A percentile compares a stretch with the other conserved stretches of the same genome.
Conservation (phyloP, 1,140 invertebrate genomes). For the Camponotus floridanus region DNA sequence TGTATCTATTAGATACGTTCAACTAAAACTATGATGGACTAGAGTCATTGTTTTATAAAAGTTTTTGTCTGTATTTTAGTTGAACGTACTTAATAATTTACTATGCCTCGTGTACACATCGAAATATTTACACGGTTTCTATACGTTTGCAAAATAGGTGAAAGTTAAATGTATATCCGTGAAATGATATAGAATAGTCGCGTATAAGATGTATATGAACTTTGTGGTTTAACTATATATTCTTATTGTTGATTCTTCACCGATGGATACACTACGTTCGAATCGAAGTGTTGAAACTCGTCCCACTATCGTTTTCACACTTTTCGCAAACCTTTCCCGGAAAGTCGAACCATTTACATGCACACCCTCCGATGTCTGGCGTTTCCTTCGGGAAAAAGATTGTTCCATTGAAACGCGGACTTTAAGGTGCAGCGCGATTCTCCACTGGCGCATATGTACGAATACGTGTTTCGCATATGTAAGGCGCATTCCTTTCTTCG, state of each 20-base stretch:
- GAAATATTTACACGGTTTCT: background rate
- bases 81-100: background rate
- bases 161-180: background rate
- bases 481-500: slow-evolving; percentile 67
- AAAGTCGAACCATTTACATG: slow-evolving; percentile 46
- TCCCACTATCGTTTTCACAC: slow-evolving; percentile 37
- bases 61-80: too few species aligned
- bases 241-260: slow-evolving; percentile 43
- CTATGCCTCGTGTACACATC: too few species aligned
- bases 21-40: too few species aligned
- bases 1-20: too few species aligned
- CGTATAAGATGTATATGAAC: slow-evolving; percentile 49
- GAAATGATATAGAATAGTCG: slow-evolving; percentile 23
- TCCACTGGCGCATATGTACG: slow-evolving; percentile 21
- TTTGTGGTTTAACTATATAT: slow-evolving; percentile 22
- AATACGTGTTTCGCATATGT: slow-evolving; percentile 43
- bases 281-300: slow-evolving; percentile 50
- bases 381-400: slow-evolving; percentile 33
- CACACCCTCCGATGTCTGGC: background rate
- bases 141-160: slow-evolving; percentile 16
- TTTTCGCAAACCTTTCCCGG: slow-evolving; percentile 22
- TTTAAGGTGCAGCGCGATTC: slow-evolving; percentile 28
- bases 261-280: slow-evolving; percentile 7
- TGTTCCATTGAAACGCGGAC: slow-evolving; percentile 16
- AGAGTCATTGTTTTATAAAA: too few species aligned